These are phyloP conservation scores for Hydropsyche tenuis DNA, from an alignment of 1,140 invertebrate genomes.

Conservation along the genomic window DNA sequence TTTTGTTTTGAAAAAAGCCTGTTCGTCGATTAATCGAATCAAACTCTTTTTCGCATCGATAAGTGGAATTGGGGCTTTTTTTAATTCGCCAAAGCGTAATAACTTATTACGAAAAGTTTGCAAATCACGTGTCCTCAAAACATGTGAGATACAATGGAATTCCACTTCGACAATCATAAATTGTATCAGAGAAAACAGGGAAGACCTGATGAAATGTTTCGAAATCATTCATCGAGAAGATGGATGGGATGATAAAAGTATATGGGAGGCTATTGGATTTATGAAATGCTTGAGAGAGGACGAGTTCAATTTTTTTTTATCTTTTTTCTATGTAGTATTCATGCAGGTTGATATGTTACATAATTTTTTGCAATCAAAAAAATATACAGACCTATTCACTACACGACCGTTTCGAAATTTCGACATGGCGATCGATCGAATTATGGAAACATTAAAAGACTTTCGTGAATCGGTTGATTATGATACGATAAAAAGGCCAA, in stretches of 20 bases:
- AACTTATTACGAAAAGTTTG: neutral
- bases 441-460: no score
- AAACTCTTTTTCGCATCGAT: conserved; percentile 51
- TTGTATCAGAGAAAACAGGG: conserved; percentile 12
- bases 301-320: conserved; percentile 22
- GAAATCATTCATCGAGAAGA: neutral
- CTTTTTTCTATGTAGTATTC: conserved; percentile 12
- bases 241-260: conserved; percentile 18
- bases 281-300: conserved; percentile 1
- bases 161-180: conserved; percentile 1
- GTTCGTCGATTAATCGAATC: conserved; percentile 49
- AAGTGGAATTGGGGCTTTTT: conserved; percentile 9
- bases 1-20: conserved; percentile 52
- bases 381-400: no score
- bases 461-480: no score
- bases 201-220: conserved; percentile 9
- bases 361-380: no score
- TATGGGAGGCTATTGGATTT: conserved; percentile 6
- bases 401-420: no score
- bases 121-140: conserved; percentile 2
- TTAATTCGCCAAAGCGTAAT: conserved; percentile 12
- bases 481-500: no score
- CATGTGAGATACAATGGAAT: conserved; percentile 6
- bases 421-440: no score
- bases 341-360: no score